Base-by-base conservation (phyloP, 2,888 invertebrate species). In the Drosophila monieri region DNA sequence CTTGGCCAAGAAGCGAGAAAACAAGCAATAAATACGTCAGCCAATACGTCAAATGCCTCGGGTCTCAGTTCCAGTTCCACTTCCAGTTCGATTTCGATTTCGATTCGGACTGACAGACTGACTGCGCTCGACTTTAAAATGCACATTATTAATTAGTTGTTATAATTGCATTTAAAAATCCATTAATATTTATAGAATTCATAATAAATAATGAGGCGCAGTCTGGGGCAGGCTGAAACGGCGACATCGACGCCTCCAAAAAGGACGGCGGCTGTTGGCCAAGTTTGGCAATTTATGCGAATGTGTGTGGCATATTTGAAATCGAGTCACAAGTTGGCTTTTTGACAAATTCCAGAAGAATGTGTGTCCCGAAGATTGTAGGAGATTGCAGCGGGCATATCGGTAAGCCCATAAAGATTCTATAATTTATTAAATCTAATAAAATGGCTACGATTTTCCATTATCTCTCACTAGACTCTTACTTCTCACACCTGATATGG, bases 181-280 rank as follows among this genome's bases (percentile, higher is more conserved):
- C 91, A 90, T 90, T 90, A 90, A 90, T 91, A 90, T 90, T 90
- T 90, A 90, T 90, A 90, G 89, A 91, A 89, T 89, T 88, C 90
- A 90, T 90, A 90, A 90, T 90, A 90, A 88, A 87, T 88, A 89
- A 89, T 89, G 90, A 89, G 90, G 67, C 69, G 64, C 68, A 57
- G 77, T 65, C 57, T 44, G 44, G 68, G 14, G 8, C n/a, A 21
- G 48, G 23, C 68, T 54, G 52, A 52, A 25, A 54, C 64, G 76
- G 77, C 74, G 75, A 75, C 78, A 66, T 72, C 80, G 74, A 78
- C 77, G 75, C 78, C 78, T 76, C 77, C 60, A 69, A 84, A 81
- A 80, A 61, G 52, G 53, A 57, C 23, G 39, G 12, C n/a, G 35
- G 35, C 35, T 6, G 25, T 23, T 53, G 15, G 32, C 80, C 78